Evolutionary conservation across 2,888 invertebrate species (phyloP).

Genomic region (Eupithecia centaureata): DNA sequence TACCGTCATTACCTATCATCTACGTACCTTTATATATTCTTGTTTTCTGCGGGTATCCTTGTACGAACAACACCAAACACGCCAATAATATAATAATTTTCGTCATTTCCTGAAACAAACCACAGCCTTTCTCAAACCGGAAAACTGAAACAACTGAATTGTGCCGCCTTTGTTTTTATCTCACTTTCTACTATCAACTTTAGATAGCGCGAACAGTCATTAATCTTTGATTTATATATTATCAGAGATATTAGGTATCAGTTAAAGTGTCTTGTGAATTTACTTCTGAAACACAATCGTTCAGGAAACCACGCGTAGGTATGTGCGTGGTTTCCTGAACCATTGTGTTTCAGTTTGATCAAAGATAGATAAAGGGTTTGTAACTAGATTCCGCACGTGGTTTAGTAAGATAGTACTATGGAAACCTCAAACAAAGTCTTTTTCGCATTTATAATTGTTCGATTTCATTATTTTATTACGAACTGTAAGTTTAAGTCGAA

Average conservation of each 20-base stretch:
- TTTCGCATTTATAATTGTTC: too few species aligned
- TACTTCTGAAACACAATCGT: too few species aligned
- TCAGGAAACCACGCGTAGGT: too few species aligned
- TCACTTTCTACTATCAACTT: background rate
- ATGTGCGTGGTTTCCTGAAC: background rate
- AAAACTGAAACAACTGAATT: background rate
- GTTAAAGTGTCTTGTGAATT: background rate
- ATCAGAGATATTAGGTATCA: background rate
- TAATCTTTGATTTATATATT: background rate
- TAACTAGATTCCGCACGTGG: too few species aligned
- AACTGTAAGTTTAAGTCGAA: too few species aligned
- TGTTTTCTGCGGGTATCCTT: slow-evolving; percentile 14
- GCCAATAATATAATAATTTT: slow-evolving; percentile 16
- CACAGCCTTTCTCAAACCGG: background rate
- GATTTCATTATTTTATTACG: too few species aligned
- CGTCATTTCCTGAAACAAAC: slow-evolving; percentile 31
- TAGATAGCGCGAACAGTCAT: background rate
- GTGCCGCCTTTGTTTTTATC: background rate
- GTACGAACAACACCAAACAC: slow-evolving; percentile 16
- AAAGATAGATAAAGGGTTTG: background rate
- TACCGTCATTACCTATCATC: too few species aligned
- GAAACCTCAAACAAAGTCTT: too few species aligned
- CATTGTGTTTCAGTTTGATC: background rate
- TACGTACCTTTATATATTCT: slow-evolving; percentile 7
- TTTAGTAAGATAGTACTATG: too few species aligned